phyloP scores from a whole-genome alignment of 1,140 invertebrate species.

The Leptestheria dahalacensis region DNA sequence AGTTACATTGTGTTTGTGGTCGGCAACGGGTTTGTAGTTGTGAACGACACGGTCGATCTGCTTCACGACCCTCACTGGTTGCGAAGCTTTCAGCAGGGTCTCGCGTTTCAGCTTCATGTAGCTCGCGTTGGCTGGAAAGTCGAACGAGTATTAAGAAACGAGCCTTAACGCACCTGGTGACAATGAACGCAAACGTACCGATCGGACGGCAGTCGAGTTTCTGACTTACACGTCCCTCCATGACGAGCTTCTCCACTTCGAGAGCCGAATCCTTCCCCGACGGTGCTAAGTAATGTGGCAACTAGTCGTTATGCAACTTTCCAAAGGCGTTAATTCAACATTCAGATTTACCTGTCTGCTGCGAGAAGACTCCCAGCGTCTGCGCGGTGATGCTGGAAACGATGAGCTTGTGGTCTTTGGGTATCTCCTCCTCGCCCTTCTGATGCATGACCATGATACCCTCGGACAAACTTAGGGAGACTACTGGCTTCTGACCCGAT shows the following conservation, averaged over 20 bases:
- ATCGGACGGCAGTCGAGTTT: slow-evolving; percentile 83
- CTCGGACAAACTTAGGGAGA: slow-evolving; percentile 49
- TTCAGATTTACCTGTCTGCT: slow-evolving; percentile 50
- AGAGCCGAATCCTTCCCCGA: slow-evolving; percentile 45
- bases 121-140: slow-evolving; percentile 46
- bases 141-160: too few species aligned
- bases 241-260: slow-evolving; percentile 64
- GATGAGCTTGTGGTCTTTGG: slow-evolving; percentile 78
- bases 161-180: too few species aligned
- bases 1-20: slow-evolving; percentile 77
- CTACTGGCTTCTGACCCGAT: slow-evolving; percentile 47
- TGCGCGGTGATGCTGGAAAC: slow-evolving; percentile 75
- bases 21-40: slow-evolving; percentile 72
- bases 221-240: slow-evolving; percentile 87
- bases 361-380: slow-evolving; percentile 76
- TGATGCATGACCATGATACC: slow-evolving; percentile 52
- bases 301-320: too few species aligned
- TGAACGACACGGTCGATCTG: slow-evolving; percentile 65
- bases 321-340: too few species aligned
- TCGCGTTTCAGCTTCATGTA: slow-evolving; percentile 82
- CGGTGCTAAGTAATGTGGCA: slow-evolving; percentile 35
- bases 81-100: slow-evolving; percentile 64
- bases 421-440: slow-evolving; percentile 50
- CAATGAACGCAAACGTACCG: slow-evolving; percentile 29
- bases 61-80: slow-evolving; percentile 58